These are phyloP conservation scores for Chrysotoxum bicinctum DNA, from an alignment of 2,888 invertebrate species.

Conservation along the genomic window DNA sequence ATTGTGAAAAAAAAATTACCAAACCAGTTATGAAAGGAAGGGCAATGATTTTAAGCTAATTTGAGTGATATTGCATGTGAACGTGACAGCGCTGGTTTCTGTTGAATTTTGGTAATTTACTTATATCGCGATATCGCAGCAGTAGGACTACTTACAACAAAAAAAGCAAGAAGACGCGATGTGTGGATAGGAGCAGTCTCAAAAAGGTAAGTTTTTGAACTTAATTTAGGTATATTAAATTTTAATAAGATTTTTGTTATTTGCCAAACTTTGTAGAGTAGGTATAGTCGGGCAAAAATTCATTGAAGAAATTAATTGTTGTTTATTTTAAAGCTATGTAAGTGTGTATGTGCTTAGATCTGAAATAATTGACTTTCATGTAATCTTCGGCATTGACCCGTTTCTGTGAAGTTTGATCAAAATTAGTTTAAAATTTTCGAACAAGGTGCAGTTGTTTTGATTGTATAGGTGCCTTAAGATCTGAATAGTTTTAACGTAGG, in stretches of 20 bases:
- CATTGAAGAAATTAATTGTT: no score
- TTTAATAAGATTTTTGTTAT: background rate
- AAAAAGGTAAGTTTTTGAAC: conserved; percentile 3
- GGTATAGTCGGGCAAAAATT: no score
- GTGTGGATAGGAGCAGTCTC: background rate
- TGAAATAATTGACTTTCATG: no score
- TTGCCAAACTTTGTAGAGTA: no score
- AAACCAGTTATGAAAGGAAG: conserved; percentile 1
- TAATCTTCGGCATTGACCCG: no score
- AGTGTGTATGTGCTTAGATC: no score
- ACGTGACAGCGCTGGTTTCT: background rate
- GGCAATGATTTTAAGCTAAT: background rate
- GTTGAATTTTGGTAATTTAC: background rate
- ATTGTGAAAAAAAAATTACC: conserved; percentile 1
- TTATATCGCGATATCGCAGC: background rate
- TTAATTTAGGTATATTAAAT: background rate
- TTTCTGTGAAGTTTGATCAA: no score
- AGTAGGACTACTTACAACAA: background rate
- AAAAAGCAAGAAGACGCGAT: background rate
- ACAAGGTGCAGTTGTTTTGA: no score
- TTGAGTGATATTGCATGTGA: conserved; percentile 5
- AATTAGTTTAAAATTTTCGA: no score
- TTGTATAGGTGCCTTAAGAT: no score
- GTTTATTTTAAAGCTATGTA: no score
- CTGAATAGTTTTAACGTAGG: no score